Evolutionary conservation across 2,113 vertebrate species (phyloP).

Genomic region (Corythornis madagascariensis): DNA sequence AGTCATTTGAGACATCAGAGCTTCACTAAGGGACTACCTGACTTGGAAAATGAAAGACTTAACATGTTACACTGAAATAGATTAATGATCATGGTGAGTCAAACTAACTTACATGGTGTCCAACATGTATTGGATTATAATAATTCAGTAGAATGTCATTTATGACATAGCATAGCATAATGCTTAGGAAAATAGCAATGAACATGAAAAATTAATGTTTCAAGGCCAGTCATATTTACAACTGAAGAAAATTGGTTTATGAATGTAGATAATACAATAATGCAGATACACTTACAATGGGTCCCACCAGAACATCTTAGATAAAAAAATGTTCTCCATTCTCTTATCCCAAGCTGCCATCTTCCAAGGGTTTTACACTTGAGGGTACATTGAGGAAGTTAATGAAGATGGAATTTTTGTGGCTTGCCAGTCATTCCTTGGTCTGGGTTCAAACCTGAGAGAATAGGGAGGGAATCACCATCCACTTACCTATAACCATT

Average conservation of each 20-base stretch:
- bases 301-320: background rate
- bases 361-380: background rate
- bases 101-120: background rate
- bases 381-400: background rate
- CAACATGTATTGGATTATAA: background rate
- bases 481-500: background rate
- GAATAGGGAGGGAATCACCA: background rate
- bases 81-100: background rate
- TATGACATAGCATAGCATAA: background rate
- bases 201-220: background rate
- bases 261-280: background rate
- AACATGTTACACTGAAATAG: background rate
- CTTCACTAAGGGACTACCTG: background rate
- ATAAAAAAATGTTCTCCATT: background rate
- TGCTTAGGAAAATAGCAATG: background rate
- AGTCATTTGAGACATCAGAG: background rate
- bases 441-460: background rate
- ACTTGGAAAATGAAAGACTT: background rate
- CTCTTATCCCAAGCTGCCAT: background rate
- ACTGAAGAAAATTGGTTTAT: background rate
- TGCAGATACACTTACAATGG: background rate
- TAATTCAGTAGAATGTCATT: background rate
- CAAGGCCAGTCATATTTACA: background rate
- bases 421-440: background rate
- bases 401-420: background rate